Conservation (phyloP, 2,797 vertebrate genomes). For the Pantherophis alleghaniensis region DNA sequence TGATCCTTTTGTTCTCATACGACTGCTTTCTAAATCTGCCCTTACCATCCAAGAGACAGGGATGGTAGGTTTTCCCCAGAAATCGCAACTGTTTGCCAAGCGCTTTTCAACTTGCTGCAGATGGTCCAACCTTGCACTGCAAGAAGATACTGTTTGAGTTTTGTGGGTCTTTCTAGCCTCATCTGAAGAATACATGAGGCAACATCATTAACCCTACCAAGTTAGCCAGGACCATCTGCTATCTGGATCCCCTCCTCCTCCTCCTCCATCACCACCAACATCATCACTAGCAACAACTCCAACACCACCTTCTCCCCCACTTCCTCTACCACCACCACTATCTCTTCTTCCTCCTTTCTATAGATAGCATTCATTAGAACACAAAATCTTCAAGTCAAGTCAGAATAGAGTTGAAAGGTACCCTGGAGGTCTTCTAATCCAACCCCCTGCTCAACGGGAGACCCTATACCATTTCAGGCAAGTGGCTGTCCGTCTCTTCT, state of each 20-base stretch:
- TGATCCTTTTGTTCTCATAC: neutral
- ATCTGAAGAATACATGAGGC: neutral
- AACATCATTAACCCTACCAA: neutral
- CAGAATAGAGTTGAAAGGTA: no score
- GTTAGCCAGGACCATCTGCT: neutral
- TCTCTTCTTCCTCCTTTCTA: neutral
- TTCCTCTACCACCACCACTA: no score
- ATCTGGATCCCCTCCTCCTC: neutral
- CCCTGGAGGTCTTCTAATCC: no score
- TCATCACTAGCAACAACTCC: no score
- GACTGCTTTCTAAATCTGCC: neutral
- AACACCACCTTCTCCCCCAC: no score
- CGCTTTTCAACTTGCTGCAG: neutral
- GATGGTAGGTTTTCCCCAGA: neutral
- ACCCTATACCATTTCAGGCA: no score
- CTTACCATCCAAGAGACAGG: neutral
- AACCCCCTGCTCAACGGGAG: no score
- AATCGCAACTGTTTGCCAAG: neutral
- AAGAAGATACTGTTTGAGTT: neutral
- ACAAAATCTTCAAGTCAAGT: neutral
- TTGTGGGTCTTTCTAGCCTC: neutral
- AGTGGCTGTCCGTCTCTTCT: no score
- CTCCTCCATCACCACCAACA: no score
- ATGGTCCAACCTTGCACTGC: neutral
- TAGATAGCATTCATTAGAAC: neutral